These are phyloP conservation scores for Eubasilissa regina DNA, from an alignment of 1,140 invertebrate genomes.

Conservation along the genomic window DNA sequence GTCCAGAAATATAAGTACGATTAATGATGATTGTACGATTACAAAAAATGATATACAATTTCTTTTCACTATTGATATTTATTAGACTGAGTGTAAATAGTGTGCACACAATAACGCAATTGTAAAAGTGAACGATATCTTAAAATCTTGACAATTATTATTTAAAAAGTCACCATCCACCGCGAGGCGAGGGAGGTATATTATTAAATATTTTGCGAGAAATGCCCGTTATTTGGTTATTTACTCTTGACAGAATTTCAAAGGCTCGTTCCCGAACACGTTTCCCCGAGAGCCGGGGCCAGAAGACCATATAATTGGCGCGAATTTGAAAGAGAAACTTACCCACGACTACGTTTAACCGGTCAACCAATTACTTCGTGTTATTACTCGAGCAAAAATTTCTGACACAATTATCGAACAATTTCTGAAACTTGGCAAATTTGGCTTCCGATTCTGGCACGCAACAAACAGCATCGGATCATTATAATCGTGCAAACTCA, in stretches of 20 bases:
- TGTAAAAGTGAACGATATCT: too few relatives aligned
- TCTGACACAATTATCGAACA: slow-evolving; percentile 21
- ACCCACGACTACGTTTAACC: slow-evolving; percentile 46
- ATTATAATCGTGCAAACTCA: too few relatives aligned
- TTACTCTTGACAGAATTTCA: slow-evolving; percentile 26
- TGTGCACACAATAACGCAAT: too few relatives aligned
- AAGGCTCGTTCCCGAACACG: slow-evolving; percentile 5
- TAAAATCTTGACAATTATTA: too few relatives aligned
- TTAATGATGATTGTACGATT: too few relatives aligned
- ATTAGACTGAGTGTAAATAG: too few relatives aligned
- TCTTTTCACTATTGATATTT: too few relatives aligned
- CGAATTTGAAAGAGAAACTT: slow-evolving; percentile 46
- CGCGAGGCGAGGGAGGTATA: background rate
- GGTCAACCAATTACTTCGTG: slow-evolving; percentile 40
- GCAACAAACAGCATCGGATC: slow-evolving; percentile 14
- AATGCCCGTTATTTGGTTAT: background rate
- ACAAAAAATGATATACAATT: too few relatives aligned
- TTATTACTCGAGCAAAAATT: slow-evolving; percentile 14
- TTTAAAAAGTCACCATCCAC: too few relatives aligned
- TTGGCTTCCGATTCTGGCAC: slow-evolving; percentile 22
- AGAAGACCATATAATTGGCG: slow-evolving; percentile 24
- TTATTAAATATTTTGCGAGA: slow-evolving; percentile 16
- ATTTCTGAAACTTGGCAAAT: slow-evolving; percentile 23
- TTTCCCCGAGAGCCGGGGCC: slow-evolving; percentile 10
- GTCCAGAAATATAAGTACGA: too few relatives aligned